A percentile compares a stretch with the other conserved stretches of the same genome.
Evolutionary conservation across 2,797 vertebrate genomes (phyloP).

Genomic region (Strix occidentalis): DNA sequence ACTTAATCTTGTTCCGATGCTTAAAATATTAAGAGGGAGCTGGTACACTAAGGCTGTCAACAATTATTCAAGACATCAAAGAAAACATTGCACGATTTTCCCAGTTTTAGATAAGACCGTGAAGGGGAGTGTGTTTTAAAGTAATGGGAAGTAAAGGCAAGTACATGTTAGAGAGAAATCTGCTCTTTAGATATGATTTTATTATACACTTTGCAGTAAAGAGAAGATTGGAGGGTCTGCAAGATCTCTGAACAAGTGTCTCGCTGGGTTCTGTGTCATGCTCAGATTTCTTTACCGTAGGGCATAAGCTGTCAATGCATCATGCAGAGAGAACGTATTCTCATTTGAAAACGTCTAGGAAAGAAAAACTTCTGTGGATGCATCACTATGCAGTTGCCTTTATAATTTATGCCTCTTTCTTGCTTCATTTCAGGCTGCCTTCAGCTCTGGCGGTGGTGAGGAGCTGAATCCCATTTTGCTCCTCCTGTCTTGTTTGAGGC

Average conservation of each 20-base stretch:
- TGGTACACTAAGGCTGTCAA: not conserved
- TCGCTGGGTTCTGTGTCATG: not conserved
- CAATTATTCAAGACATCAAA: not conserved
- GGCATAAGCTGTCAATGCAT: slow-evolving; percentile 10
- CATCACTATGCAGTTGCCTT: not conserved
- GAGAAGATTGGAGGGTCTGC: not conserved
- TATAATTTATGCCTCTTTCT: slow-evolving; percentile 11
- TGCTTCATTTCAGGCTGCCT: not conserved
- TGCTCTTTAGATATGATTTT: not conserved
- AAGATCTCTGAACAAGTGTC: not conserved
- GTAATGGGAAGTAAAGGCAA: not conserved
- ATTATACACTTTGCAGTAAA: not conserved
- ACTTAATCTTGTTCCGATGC: not conserved
- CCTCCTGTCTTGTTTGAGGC: not conserved
- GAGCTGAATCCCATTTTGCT: not conserved
- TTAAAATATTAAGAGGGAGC: not conserved
- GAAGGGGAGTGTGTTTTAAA: not conserved
- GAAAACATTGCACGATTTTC: not conserved
- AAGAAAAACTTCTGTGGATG: not conserved
- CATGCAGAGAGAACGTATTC: not conserved
- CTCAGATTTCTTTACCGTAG: not conserved
- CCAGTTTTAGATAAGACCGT: not conserved
- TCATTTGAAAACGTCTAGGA: not conserved
- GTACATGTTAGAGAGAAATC: not conserved
- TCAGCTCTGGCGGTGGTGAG: not conserved